These are phyloP conservation scores for Tenthredo mesomela DNA, from an alignment of 2,888 invertebrate genomes.

Conservation along the genomic window DNA sequence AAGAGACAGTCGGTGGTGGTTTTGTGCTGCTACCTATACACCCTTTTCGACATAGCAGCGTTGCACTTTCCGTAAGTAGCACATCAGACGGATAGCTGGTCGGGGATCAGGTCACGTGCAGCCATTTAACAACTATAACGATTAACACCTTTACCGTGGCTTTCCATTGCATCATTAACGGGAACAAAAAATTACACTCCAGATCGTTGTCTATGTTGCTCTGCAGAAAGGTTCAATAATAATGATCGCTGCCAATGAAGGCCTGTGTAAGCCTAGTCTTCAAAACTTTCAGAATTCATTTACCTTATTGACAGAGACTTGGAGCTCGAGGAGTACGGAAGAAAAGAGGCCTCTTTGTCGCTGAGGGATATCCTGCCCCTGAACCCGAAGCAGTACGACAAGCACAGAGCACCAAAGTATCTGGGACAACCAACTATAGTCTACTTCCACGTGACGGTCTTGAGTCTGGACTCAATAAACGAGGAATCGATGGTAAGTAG, in stretches of 20 bases:
- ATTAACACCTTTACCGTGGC: conserved; percentile 24
- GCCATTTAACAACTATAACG: conserved; percentile 28
- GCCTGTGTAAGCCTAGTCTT: not conserved
- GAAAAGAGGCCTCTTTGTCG: conserved; percentile 85
- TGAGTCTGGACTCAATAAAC: conserved; percentile 96
- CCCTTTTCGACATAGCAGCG: conserved; percentile 75
- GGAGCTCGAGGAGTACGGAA: conserved; percentile 74
- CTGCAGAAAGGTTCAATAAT: not conserved
- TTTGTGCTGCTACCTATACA: conserved; percentile 76
- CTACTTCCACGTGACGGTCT: conserved; percentile 94
- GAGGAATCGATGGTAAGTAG: conserved; percentile 93
- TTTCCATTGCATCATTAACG: conserved; percentile 22
- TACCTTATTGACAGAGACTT: conserved; percentile 70
- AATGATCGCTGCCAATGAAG: not conserved
- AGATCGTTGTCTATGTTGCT: not conserved
- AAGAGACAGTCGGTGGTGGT: conserved; percentile 75
- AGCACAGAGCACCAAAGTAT: conserved; percentile 92
- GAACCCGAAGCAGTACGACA: conserved; percentile 92
- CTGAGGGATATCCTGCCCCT: conserved; percentile 92
- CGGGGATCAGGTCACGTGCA: conserved; percentile 30
- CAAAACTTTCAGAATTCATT: not conserved
- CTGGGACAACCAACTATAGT: conserved; percentile 93
- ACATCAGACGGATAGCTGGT: not conserved
- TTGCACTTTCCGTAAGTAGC: conserved; percentile 76
- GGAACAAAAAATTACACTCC: not conserved